Base-by-base conservation (phyloP, 2,797 vertebrate species). In the Chanos chanos region DNA sequence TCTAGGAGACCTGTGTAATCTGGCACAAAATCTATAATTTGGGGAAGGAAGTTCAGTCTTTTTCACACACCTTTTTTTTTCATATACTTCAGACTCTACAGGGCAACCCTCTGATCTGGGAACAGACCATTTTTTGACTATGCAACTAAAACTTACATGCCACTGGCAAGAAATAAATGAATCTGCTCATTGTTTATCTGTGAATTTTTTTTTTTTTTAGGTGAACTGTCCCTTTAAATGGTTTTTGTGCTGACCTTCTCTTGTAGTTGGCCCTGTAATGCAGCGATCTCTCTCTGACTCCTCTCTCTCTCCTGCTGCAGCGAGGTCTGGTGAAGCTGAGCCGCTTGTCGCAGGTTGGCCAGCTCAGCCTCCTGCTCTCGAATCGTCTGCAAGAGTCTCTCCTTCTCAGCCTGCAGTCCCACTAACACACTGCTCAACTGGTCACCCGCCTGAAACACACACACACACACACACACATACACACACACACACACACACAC, bases 321-420 rank as follows among this genome's bases (percentile, higher is more conserved):
- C 0, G 55, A 66, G 66, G 68, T 81, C 39, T 76, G 89, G 41
- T 92, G 80, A 24, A 86, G 68, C 63, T 90, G 80, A 22, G 89
- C 74, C 55, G 89, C 83, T 0, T 86, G 84, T 18, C 50, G 79
- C 48, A 96, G 84, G 13, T 80, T 58, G 0, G 43, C 54, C n/a
- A 92, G 63, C 72, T 94, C 85, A 0, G 86, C 80, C 31, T 91
- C 78, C 2, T 85, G 84, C 19, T 61, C 86, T 61, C 84, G 81
- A 0, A 72, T 59, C 0, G 81, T 82, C 2, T 7, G 80, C 1
- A 73, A 75, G 58, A 97, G 44, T 30, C n/a, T 31, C 0, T 86
- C 85, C 68, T 73, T 86, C 68, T 97, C 94, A 9, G 74, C 78
- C 75, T 92, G 89, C 50, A 97, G 81, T 3, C 77, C 60, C 0